Evolutionary conservation across 2,888 invertebrate species (phyloP), one percentile per base, ranked within the genome.

Genomic region (Apodemia mormo): DNA sequence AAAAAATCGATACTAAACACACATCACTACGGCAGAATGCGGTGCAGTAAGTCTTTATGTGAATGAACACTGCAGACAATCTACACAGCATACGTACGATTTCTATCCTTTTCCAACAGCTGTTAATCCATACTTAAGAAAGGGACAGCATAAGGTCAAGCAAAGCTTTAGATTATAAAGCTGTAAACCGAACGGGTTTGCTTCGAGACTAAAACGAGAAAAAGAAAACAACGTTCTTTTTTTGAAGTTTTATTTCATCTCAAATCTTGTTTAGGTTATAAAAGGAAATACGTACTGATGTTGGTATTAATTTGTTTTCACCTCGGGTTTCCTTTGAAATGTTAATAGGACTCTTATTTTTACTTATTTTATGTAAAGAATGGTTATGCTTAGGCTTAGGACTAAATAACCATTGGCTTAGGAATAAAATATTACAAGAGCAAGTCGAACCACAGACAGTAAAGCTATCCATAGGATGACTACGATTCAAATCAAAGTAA

Each of bases 1-100:
- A 45, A 45, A 10, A 12, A 72, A 77, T 78, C 78, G 75, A 78
- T 74, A 77, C 52, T 61, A 56, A 56, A 65, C 30, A 30, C 71
- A 75, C 87, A 84, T 75, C 90, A 80, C 90, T 90, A 88, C 76
- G 70, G 72, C 81, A 92, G 92, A 92, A 92, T 92, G 92, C 85
- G 83, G 92, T 82, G 87, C 88, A 88, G 87, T 88, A 82, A 85
- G 85, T 86, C 81, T 77, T 82, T 81, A 80, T 81, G 83, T 92
- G 89, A 92, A 92, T 92, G 92, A 90, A 88, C 85, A 86, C 85
- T 85, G 82, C 81, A 85, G 81, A 81, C 77, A 79, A 78, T 67
- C 68, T 80, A 79, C 77, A 80, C 43, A 79, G 74, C 76, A 77
- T 77, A 79, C 77, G 70, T 77, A 79, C 22, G 22, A 76, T 45